phyloP scores from a whole-genome alignment of 2,113 vertebrate genomes.

The Ancistrus triradiatus region DNA sequence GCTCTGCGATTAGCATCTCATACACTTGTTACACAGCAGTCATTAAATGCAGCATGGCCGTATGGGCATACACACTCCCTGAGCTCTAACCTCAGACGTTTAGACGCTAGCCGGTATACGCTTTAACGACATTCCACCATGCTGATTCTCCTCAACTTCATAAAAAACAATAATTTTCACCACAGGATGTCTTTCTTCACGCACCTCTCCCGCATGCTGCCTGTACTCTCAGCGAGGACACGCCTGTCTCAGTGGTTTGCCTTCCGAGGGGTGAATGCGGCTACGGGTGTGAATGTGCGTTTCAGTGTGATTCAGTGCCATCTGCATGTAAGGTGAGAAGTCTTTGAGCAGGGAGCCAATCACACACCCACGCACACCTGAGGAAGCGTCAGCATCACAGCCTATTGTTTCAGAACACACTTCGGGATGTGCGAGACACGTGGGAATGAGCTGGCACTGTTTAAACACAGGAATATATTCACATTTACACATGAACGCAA shows the following conservation, averaged over 20 bases:
- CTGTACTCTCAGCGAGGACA: not conserved
- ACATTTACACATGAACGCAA: constrained; percentile 18
- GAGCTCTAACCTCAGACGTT: constrained; percentile 9
- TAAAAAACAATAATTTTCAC: constrained; percentile 50
- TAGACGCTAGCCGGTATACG: constrained; percentile 16
- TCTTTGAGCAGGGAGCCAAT: constrained; percentile 38
- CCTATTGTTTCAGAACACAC: constrained; percentile 42
- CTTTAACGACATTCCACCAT: constrained; percentile 30
- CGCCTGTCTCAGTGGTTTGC: constrained; percentile 17
- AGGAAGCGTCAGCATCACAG: constrained; percentile 36
- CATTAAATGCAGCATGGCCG: constrained; percentile 25
- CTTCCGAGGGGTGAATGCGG: constrained; percentile 32
- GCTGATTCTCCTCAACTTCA: constrained; percentile 39
- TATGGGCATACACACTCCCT: constrained; percentile 9
- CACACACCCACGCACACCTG: constrained; percentile 48
- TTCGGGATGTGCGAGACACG: constrained; percentile 31
- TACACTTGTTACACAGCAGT: constrained; percentile 27
- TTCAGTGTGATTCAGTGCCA: constrained; percentile 45
- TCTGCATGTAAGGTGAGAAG: constrained; percentile 47
- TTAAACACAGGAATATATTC: constrained; percentile 17
- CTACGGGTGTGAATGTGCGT: constrained; percentile 49
- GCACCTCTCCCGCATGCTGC: constrained; percentile 14
- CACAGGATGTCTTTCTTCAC: constrained; percentile 37
- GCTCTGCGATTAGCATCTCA: constrained; percentile 23
- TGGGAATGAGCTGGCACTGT: constrained; percentile 38